Evolutionary conservation across 2,888 invertebrate species (phyloP), one percentile per base, ranked within the genome.

Genomic region (Lasioglossum malachurum): DNA sequence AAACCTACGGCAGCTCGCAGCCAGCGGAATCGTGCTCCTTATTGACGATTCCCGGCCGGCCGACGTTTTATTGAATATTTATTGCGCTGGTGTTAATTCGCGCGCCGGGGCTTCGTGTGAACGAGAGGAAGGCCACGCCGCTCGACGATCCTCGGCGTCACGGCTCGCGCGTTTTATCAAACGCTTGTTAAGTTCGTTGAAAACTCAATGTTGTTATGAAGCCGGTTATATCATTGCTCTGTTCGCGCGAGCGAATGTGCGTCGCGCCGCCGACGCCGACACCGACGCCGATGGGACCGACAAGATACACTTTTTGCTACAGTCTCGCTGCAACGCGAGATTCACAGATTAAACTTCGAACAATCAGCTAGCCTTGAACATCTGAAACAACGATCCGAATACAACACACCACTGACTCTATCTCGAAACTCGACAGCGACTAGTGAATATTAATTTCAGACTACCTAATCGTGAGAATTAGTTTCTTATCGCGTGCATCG

Each of bases 121-220:
- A 84, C 80, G 74, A 38, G 57, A 79, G 86, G 88, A 88, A 88
- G 82, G 90, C 57, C 81, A 57, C 71, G n/a, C 57, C 57, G n/a
- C 57, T 12, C n/a, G 57, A n/a, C 57, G 57, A n/a, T 57, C 12
- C 60, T 19, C 72, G 27, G 78, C n/a, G n/a, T 67, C 53, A 35
- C 80, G 38, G 75, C 49, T 38, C 71, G 64, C 67, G 57, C 41
- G 53, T 82, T 73, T 82, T 90, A 83, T 87, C 89, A 87, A 87
- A 87, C 69, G 87, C 77, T 88, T 80, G 87, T 90, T 88, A 87
- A 75, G 84, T 74, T 79, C 90, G 82, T 90, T 90, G 89, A 88
- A 85, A 86, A 88, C 88, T 83, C 84, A 85, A 71, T 73, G 69
- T 82, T 74, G 82, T 72, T 76, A 80, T 76, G 69, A 46, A 57